A percentile compares a stretch with the other conserved stretches of the same genome.
These are phyloP conservation scores for Drosophila willistoni DNA, from an alignment of 1,140 invertebrate genomes.

Conservation along the genomic window DNA sequence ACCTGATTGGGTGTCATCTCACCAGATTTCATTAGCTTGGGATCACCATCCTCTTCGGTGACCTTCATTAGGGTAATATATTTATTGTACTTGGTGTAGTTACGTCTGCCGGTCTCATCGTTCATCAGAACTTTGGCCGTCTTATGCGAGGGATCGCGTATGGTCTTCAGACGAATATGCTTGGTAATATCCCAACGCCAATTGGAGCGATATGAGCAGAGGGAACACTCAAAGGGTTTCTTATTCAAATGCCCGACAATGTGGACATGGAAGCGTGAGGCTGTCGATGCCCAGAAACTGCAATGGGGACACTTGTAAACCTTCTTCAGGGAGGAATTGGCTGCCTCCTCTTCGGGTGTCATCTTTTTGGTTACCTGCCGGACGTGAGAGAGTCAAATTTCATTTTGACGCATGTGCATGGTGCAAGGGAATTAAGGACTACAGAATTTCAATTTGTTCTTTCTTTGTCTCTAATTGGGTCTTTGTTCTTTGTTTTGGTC, in stretches of 20 bases:
- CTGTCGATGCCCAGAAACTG: constrained; percentile 94
- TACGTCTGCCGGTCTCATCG: constrained; percentile 94
- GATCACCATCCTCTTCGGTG: constrained; percentile 82
- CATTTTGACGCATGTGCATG: constrained; percentile 78
- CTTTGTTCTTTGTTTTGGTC: background rate
- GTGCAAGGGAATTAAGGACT: constrained; percentile 48
- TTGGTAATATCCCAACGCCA: constrained; percentile 98
- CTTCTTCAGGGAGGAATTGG: constrained; percentile 84
- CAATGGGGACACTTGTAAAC: constrained; percentile 96
- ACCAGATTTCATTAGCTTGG: constrained; percentile 82
- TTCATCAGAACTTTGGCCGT: constrained; percentile 93
- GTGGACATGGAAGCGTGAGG: constrained; percentile 96
- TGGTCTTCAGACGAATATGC: constrained; percentile 95
- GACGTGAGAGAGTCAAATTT: constrained; percentile 83
- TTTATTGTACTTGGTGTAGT: constrained; percentile 96
- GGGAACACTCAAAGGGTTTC: constrained; percentile 97
- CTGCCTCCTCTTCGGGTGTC: constrained; percentile 81
- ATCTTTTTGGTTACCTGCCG: constrained; percentile 83
- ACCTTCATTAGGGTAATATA: constrained; percentile 90
- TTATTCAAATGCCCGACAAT: constrained; percentile 96
- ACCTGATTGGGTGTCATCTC: constrained; percentile 83
- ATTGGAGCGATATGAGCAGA: constrained; percentile 96
- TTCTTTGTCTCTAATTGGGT: background rate
- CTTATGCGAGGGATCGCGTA: constrained; percentile 90
- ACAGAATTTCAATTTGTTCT: background rate